A percentile compares a stretch with the other conserved stretches of the same genome.
Conservation (phyloP, 2,888 invertebrate species). For the Fragum fragum region DNA sequence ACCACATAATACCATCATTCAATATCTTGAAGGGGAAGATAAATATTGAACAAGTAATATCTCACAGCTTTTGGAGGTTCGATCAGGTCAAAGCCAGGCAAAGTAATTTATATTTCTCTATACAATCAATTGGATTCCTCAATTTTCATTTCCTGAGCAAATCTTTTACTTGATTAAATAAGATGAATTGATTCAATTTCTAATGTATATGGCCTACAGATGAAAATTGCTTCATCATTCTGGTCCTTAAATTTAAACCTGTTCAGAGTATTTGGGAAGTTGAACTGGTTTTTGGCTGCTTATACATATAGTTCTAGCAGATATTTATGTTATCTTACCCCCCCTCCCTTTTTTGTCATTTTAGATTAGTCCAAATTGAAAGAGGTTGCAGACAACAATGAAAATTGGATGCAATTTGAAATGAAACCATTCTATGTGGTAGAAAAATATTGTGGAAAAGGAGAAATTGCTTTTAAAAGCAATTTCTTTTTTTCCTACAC, state of each 20-base stretch:
- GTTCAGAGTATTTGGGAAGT: too few relatives aligned
- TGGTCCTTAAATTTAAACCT: not conserved
- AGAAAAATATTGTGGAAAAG: too few relatives aligned
- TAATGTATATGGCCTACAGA: slow-evolving; percentile 8
- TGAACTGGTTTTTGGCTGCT: too few relatives aligned
- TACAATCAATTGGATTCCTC: slow-evolving; percentile 15
- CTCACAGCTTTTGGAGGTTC: slow-evolving; percentile 11
- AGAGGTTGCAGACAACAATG: too few relatives aligned
- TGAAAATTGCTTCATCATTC: slow-evolving; percentile 11
- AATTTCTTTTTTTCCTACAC: too few relatives aligned
- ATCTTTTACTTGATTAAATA: slow-evolving; percentile 25
- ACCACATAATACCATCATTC: slow-evolving; percentile 3
- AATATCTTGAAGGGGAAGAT: slow-evolving; percentile 7
- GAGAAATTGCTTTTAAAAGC: too few relatives aligned
- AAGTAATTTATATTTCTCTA: slow-evolving; percentile 6
- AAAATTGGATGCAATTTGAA: too few relatives aligned
- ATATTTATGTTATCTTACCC: too few relatives aligned
- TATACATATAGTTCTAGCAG: too few relatives aligned
- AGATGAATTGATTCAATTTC: slow-evolving; percentile 20
- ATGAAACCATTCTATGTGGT: too few relatives aligned
- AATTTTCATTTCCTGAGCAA: slow-evolving; percentile 26
- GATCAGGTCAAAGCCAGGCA: slow-evolving; percentile 7
- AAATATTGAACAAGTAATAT: slow-evolving; percentile 19
- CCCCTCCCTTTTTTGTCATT: too few relatives aligned
- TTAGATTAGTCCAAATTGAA: too few relatives aligned